Evolutionary conservation across 2,113 vertebrate genomes (phyloP).

Genomic region (Sinocyclocheilus anshuiensis): DNA sequence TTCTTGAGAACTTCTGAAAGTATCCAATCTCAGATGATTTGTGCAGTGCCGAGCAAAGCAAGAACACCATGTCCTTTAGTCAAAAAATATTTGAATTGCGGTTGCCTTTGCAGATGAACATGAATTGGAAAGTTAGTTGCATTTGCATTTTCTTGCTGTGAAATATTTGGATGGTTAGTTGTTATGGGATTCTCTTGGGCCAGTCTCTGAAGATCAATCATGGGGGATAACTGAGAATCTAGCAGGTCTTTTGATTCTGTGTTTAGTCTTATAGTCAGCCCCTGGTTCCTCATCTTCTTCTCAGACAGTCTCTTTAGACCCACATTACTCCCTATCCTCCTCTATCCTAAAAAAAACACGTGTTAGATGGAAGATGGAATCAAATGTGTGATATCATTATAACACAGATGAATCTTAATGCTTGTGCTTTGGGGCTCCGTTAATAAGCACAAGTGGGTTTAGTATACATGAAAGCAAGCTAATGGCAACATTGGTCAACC

Average conservation of each 20-base stretch:
- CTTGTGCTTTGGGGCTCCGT: neutral
- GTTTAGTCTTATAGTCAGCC: constrained; percentile 11
- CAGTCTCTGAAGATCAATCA: constrained; percentile 16
- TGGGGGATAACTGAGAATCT: neutral
- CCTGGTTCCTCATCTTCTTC: constrained; percentile 12
- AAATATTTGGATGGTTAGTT: constrained; percentile 8
- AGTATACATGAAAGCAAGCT: constrained; percentile 1
- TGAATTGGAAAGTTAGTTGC: neutral
- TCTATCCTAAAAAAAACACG: neutral
- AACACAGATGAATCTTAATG: neutral
- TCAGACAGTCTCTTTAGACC: neutral
- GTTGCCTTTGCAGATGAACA: constrained; percentile 15
- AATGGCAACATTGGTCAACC: constrained; percentile 11
- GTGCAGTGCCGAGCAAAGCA: neutral
- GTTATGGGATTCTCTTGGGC: constrained; percentile 4
- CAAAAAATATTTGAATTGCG: neutral
- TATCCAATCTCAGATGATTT: constrained; percentile 5
- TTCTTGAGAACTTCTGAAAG: neutral
- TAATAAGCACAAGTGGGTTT: constrained; percentile 20
- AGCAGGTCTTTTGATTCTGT: constrained; percentile 18
- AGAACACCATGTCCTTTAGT: neutral
- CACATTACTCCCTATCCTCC: neutral
- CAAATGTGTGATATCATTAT: neutral
- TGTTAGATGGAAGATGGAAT: neutral
- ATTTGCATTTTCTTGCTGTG: constrained; percentile 18